Conservation (phyloP, 2,113 vertebrate genomes). For the Chloropsis hardwickii region DNA sequence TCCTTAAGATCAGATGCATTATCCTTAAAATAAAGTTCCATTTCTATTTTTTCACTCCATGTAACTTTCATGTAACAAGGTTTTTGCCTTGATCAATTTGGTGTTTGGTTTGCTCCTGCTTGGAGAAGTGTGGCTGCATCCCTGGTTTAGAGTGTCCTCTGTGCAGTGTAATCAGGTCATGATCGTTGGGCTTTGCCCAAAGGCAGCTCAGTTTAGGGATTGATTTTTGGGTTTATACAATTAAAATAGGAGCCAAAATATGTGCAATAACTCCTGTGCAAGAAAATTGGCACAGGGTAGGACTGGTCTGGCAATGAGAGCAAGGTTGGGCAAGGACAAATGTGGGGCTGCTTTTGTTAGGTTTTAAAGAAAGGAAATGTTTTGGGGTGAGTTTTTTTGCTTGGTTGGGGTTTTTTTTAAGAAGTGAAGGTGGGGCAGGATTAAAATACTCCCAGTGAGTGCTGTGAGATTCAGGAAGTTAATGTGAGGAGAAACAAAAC, state of each 20-base stretch:
- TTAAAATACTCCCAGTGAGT: not conserved
- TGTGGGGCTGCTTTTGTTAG: not conserved
- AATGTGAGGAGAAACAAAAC: not conserved
- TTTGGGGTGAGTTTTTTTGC: not conserved
- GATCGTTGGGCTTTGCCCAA: not conserved
- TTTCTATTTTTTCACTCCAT: not conserved
- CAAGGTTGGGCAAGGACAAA: not conserved
- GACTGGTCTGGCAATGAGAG: not conserved
- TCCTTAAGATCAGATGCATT: not conserved
- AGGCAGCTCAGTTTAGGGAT: not conserved
- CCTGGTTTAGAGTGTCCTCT: not conserved
- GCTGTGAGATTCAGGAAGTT: not conserved
- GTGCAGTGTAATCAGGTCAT: not conserved
- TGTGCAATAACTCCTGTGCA: not conserved
- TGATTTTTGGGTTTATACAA: not conserved
- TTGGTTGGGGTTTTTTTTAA: not conserved
- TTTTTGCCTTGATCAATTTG: not conserved
- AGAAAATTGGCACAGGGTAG: not conserved
- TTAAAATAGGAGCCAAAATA: not conserved
- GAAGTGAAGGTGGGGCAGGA: fast-evolving
- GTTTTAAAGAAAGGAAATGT: not conserved
- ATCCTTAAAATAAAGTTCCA: not conserved
- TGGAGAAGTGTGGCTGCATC: not conserved
- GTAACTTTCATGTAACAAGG: too few relatives aligned
- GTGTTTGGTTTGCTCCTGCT: not conserved